Percentiles rank a stretch among this genome's conserved stretches.
Evolutionary conservation across 2,888 invertebrate genomes (phyloP).

Genomic region (Bembecia ichneumoniformis): DNA sequence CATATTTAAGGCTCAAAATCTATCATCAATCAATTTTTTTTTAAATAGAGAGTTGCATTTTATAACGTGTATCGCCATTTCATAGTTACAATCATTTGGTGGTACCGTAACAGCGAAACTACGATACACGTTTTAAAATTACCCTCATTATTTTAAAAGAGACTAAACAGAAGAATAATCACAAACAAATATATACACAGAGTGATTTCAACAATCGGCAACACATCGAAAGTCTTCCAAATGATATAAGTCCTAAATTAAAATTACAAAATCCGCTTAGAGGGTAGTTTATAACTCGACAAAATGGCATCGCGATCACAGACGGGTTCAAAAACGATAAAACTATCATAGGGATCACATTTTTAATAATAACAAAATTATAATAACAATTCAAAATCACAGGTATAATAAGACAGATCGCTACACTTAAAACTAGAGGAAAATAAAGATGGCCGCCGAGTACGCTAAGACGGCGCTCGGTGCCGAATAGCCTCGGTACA

Average conservation of each 20-base stretch:
- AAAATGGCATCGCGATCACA: slow-evolving; percentile 64
- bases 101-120: too few relatives aligned
- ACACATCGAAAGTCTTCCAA: background rate
- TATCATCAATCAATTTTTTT: too few relatives aligned
- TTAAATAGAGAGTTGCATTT: too few relatives aligned
- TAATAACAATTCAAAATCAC: slow-evolving; percentile 61
- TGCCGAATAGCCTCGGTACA: background rate
- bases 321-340: slow-evolving; percentile 46
- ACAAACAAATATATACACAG: background rate
- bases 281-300: slow-evolving; percentile 32
- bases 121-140: too few relatives aligned
- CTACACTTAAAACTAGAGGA: slow-evolving; percentile 50
- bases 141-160: too few relatives aligned
- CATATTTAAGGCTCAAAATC: too few relatives aligned
- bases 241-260: slow-evolving; percentile 21
- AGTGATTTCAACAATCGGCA: background rate
- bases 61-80: too few relatives aligned
- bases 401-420: slow-evolving; percentile 42
- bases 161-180: background rate
- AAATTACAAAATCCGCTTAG: slow-evolving; percentile 41
- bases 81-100: too few relatives aligned
- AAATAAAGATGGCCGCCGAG: slow-evolving; percentile 24
- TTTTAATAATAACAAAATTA: slow-evolving; percentile 34
- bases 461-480: slow-evolving; percentile 13
- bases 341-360: slow-evolving; percentile 52